Evolutionary conservation across 2,797 vertebrate genomes (phyloP), one percentile per base, ranked within the genome.

Genomic region (Peromyscus nudipes): DNA sequence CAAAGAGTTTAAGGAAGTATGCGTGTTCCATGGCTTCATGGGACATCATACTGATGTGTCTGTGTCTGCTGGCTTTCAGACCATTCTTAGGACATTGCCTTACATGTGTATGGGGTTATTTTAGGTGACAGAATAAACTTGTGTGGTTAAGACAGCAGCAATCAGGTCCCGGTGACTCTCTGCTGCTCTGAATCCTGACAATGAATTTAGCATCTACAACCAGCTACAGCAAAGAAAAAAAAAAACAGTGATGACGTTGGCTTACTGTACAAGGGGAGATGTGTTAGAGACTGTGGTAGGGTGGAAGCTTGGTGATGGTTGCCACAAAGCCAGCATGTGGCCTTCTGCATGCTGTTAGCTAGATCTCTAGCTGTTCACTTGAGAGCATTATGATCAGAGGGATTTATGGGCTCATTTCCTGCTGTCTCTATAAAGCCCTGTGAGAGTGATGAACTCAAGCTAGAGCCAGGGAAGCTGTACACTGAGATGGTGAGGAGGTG

Each of bases 41-140:
- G 21, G 34, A 60, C n/a, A 25, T 10, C 12, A 43, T 14, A n/a
- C 10, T 13, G 34, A 69, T 37, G 65, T 62, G 29, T 27, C 21
- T 17, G 0, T 12, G 76, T 83, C 64, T 16, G 49, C 65, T 67
- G 52, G 34, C 37, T 94, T 91, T 85, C 16, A 87, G 69, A 11
- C 37, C 34, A 85, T 82, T n/a, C 10, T 82, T 55, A 75, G 65
- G 55, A n/a, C 71, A 17, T 34, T 55, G 2, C 34, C 40, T 49
- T 86, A 13, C 60, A 16, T 91, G 14, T 1, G 16, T 43, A 55
- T 73, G 31, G 43, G 37, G 80, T 80, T 90, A 65, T 80, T 97
- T 96, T 95, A 79, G 88, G 12, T 81, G 89, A 31, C 64, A 76
- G 52, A 80, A 88, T 91, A 94, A 96, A 57, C 6, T 77, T 71